Evolutionary conservation across 2,888 invertebrate genomes (phyloP).

Genomic region (Aspidiotus rigidus): DNA sequence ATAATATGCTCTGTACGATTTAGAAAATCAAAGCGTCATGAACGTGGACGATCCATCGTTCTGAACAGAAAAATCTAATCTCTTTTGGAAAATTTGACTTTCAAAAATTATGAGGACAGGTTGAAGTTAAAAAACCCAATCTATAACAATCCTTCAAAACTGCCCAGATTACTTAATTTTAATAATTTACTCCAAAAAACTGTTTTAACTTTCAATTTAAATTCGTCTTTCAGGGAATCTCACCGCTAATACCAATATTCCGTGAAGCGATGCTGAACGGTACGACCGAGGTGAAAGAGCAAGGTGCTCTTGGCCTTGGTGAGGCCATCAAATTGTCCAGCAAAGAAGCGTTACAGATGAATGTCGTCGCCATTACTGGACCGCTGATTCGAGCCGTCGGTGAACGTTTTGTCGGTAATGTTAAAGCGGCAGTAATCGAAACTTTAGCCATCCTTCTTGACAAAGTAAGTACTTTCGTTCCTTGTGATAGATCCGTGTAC

Average conservation of each 20-base stretch:
- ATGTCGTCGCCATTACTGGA: slow-evolving; percentile 94
- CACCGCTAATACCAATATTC: slow-evolving; percentile 88
- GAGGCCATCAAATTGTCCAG: slow-evolving; percentile 71
- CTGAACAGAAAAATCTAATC: too few relatives aligned
- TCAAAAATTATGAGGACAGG: too few relatives aligned
- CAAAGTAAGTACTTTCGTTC: slow-evolving; percentile 48
- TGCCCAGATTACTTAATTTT: too few relatives aligned
- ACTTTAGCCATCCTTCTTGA: slow-evolving; percentile 82
- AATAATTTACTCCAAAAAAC: too few relatives aligned
- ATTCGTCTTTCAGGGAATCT: slow-evolving; percentile 58
- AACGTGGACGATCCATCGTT: too few relatives aligned
- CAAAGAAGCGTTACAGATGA: slow-evolving; percentile 80
- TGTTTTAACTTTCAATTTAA: too few relatives aligned
- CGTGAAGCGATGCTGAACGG: slow-evolving; percentile 94
- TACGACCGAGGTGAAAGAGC: slow-evolving; percentile 88
- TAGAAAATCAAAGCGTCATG: too few relatives aligned
- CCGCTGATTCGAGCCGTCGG: slow-evolving; percentile 95
- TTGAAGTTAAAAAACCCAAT: too few relatives aligned
- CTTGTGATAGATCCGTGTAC: slow-evolving; percentile 45
- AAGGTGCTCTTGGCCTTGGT: slow-evolving; percentile 82
- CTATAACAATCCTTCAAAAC: too few relatives aligned
- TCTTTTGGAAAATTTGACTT: too few relatives aligned
- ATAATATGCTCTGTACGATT: too few relatives aligned
- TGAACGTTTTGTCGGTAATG: slow-evolving; percentile 77
- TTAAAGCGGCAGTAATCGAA: slow-evolving; percentile 92